Base-by-base conservation (phyloP, 1,140 invertebrate species). In the Manduca sexta region DNA sequence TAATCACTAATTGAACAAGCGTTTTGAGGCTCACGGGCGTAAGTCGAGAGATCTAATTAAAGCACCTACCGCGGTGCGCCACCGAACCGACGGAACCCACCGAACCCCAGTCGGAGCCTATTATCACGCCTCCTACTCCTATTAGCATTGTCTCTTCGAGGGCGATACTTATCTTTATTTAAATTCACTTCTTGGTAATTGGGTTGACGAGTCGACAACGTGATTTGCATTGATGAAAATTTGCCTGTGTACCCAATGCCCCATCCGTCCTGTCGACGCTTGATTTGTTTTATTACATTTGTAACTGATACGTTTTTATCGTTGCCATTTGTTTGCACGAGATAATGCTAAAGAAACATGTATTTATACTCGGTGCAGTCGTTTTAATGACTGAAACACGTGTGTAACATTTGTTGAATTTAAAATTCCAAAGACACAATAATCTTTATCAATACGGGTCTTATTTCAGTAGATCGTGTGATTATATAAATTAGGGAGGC, bases 141-240 rank as follows among this genome's bases (percentile, higher is more conserved):
- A 81, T 83, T 81, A 83, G 81, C 81, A 82, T 82, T 82, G 81
- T 84, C 81, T 84, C 74, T 74, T 79, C 70, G 72, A 84, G 79
- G 75, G 79, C 79, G 81, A 84, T 81, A 84, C 81, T 84, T 83
- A 84, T 84, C 81, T 84, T 84, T 84, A 84, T 84, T 84, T 84
- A 84, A 84, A 84, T 83, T 84, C 79, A 84, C 81, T 84, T 81
- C 81, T 81, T 84, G 71, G 79, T 83, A 84, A 84, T 84, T 84
- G 79, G 75, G 75, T 84, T 84, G 81, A 84, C 77, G 79, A 83
- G 77, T 83, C 77, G 79, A 81, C 81, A 83, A 84, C 81, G 81
- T 84, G 81, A 85, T 85, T 85, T 85, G 81, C 81, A 85, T 85
- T 85, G 75, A 83, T 85, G 79, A 74, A 73, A 78, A 83, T 82